Evolutionary conservation across 2,888 invertebrate species (phyloP), one percentile per base, ranked within the genome.

Genomic region (Endotricha flammealis): DNA sequence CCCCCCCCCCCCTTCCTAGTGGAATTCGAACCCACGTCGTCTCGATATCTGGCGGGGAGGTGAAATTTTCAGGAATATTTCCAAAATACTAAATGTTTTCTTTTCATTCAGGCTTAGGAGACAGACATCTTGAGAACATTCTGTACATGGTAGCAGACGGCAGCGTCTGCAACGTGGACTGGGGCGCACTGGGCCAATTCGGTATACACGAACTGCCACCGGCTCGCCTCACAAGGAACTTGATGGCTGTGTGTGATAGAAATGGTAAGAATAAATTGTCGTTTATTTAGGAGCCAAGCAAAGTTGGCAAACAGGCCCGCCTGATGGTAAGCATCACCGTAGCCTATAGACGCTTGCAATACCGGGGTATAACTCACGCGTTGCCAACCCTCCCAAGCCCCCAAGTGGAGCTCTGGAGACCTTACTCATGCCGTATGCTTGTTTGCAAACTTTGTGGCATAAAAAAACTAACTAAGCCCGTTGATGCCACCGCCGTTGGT

Each of bases 91-190:
- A 16, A 3, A 16, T 16, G 16, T 3, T 16, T 6, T 14, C 12
- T 13, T 10, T 4, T 16, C 31, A 23, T 11, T 0, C 44, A 81
- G 81, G 80, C 1, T 36, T 80, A 0, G 72, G 71, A 1, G 81
- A 82, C 44, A 64, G 82, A 0, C 82, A 82, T 33, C 42, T 80
- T 0, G 58, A 76, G 30, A 81, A 81, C 44, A 46, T 74, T 1
- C 36, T 81, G 57, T 67, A 52, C 13, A 36, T 39, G 4, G 4
- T 13, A 0, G 39, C 36, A 1, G 46, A 48, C 11, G 78, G 81
- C 22, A 49, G 48, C 2, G 43, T 68, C 8, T 58, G 58, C 9
- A 50, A 54, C 27, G 60, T 81, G 2, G 81, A 82, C 59, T 71
- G 69, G 64, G 72, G 55, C 34, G 54, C 59, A 8, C 32, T 59